phyloP scores from a whole-genome alignment of 1,140 invertebrate genomes.

The Drosophila malerkotliana region DNA sequence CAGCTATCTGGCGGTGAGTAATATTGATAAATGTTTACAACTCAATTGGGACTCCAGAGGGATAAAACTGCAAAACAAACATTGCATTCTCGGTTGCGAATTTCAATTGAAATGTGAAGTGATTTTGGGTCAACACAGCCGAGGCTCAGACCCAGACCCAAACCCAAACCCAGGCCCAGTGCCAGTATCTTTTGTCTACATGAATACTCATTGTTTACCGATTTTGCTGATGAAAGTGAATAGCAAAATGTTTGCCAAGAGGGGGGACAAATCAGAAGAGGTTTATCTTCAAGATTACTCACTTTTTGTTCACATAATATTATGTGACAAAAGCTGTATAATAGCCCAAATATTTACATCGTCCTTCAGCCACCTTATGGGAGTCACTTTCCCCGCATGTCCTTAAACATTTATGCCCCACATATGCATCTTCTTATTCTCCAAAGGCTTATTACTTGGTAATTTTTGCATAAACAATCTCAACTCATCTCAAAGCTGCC shows the following conservation, averaged over 20 bases:
- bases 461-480: conserved; percentile 22
- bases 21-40: conserved; percentile 51
- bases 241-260: not conserved
- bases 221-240: conserved; percentile 1
- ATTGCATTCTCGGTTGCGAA: conserved; percentile 1
- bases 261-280: not conserved
- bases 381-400: not conserved
- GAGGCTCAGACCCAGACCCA: not conserved
- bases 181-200: conserved; percentile 14
- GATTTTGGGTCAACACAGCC: conserved; percentile 33
- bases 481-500: not conserved
- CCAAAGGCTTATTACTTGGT: conserved; percentile 34
- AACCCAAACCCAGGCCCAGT: no score
- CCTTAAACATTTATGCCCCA: conserved; percentile 10
- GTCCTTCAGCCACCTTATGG: conserved; percentile 11
- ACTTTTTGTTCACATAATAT: not conserved
- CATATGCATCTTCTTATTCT: conserved; percentile 34
- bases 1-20: conserved; percentile 45
- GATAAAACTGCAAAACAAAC: conserved; percentile 30
- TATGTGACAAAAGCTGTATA: not conserved
- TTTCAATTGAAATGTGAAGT: conserved; percentile 10
- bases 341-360: conserved; percentile 1
- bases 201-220: conserved; percentile 15
- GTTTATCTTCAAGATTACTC: not conserved
- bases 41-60: conserved; percentile 17